Evolutionary conservation across 2,113 vertebrate species (phyloP), one percentile per base, ranked within the genome.

Genomic region (Tylochromis polylepis): DNA sequence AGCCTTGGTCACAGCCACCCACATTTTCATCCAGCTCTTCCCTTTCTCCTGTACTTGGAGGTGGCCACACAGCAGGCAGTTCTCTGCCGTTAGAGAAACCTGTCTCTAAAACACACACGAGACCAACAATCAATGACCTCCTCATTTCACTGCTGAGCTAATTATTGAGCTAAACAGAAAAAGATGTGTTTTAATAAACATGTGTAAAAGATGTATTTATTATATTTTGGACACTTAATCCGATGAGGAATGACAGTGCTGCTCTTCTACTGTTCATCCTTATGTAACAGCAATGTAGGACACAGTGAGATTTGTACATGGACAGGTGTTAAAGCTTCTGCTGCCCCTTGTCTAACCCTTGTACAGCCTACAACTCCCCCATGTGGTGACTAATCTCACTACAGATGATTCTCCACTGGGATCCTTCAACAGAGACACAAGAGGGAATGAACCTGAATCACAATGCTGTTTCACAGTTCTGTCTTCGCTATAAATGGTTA

Each of bases 41-140:
- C 97, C 96, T 88, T 97, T 97, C 53, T 98, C 97, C 82, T 97
- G 97, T 86, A 98, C 95, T 41, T 95, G 95, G 62, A 99, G 96
- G 87, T 96, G 93, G 70, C 97, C 95, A 56, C 96, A 97, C 79
- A 97, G 94, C 83, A 98, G 85, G 86, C 96, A 97, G 93, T 95
- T 97, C 51, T 97, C 96, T 65, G 92, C 90, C 1, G 94, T 94
- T 22, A 95, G 83, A 55, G 97, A 89, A 5, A 83, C 90, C 88
- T 96, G 96, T 87, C 97, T 98, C 98, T 98, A 79, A 46, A 89
- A 86, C 18, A 91, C 2, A 82, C 15, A 65, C 1, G 58, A 79
- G 3, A 43, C 24, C 12, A 65, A 14, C 29, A 7, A 18, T 78
- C 22, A 87, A 8, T 24, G 31, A 38, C 24, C 53, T 22, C 27